Base-by-base conservation (phyloP, 2,113 vertebrate genomes). In the Beaufortia kweichowensis region DNA sequence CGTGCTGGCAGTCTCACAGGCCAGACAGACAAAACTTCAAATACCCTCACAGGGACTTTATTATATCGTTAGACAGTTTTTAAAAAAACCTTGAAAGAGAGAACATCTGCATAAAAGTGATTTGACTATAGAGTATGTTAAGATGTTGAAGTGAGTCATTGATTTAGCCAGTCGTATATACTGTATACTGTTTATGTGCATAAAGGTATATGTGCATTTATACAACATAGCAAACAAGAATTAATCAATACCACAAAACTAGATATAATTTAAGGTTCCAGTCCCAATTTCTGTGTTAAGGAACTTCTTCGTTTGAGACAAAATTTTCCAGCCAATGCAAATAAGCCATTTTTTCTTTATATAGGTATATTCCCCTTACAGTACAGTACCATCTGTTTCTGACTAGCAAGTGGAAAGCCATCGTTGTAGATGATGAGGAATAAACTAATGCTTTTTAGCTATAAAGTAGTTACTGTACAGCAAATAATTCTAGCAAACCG, bases 1-100 rank as follows among this genome's bases (percentile, higher is more conserved):
- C 71, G 72, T 24, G 59, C 63, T 39, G 62, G 48, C 73, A 56
- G 64, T 64, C 46, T 53, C 67, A 53, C 29, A 26, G 31, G 31
- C 43, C 60, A 17, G 12, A 73, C 60, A 73, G 57, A 57, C 33
- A 56, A 46, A 73, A 57, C 57, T 48, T 43, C 31, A 2, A 23
- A 74, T 46, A 60, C 46, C 57, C 70, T 46, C 55, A 61, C 23
- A 29, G 56, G 55, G 70, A 15, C 70, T 48, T 71, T 57, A 48
- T 24, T 14, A 61, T 61, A 61, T 48, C 41, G 29, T 43, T 46
- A 46, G 39, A 71, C 33, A 24, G 50, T 33, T 71, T 55, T 39
- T 31, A 59, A 71, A 59, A 24, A 14, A 71, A 12, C 29, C 15
- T 23, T 57, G 31, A 71, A 71, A 57, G 29, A 56, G 21, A 57